Conservation (phyloP, 2,113 vertebrate species). For the Chrysochloris asiatica region DNA sequence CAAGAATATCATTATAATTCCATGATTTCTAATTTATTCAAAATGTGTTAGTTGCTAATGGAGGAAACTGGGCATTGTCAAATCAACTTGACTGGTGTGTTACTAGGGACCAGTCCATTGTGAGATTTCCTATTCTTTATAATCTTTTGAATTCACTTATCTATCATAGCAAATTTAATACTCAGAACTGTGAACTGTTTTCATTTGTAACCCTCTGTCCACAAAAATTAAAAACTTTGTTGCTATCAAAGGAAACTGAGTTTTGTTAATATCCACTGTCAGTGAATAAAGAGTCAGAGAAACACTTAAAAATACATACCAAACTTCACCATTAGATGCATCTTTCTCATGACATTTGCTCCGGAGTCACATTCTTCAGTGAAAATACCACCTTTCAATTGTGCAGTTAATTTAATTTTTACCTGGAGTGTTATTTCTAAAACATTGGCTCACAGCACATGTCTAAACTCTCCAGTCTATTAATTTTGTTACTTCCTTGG, state of each 20-base stretch:
- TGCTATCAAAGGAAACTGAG: neutral
- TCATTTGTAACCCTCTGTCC: neutral
- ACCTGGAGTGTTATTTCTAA: constrained; percentile 49
- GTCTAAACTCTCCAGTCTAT: constrained; percentile 37
- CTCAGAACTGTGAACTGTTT: neutral
- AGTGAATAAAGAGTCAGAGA: constrained; percentile 20
- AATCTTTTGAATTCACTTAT: neutral
- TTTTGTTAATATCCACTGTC: neutral
- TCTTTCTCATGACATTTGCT: neutral
- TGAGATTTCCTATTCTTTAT: neutral
- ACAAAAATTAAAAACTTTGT: constrained; percentile 26
- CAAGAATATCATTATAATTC: neutral
- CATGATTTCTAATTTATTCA: neutral
- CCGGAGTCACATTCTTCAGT: neutral
- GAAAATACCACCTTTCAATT: constrained; percentile 44
- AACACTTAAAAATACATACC: neutral
- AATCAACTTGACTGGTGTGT: neutral
- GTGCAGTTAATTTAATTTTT: constrained; percentile 59
- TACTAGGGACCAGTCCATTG: neutral
- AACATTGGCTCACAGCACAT: constrained; percentile 40
- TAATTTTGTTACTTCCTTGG: constrained; percentile 52
- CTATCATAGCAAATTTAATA: neutral
- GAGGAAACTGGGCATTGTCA: neutral
- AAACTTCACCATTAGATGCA: neutral
- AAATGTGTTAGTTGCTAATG: neutral